A percentile compares a stretch with the other conserved stretches of the same genome.
Evolutionary conservation across 2,888 invertebrate genomes (phyloP).

Genomic region (Abrostola triplasia): DNA sequence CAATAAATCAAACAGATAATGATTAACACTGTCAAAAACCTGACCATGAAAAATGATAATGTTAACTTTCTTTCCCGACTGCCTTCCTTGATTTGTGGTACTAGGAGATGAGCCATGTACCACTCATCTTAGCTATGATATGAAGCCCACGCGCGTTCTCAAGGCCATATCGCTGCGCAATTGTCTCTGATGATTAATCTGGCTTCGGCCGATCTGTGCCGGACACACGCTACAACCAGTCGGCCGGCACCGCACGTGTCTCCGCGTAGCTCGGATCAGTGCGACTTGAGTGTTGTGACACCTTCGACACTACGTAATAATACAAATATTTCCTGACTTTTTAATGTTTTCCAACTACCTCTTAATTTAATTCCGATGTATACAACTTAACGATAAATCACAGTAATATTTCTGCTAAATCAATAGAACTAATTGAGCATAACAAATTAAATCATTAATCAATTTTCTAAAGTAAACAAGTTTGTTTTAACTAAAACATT

Average conservation of each 20-base stretch:
- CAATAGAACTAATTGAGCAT: conserved; percentile 37
- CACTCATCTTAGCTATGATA: conserved; percentile 75
- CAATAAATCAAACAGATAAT: neutral
- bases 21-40: too few relatives aligned
- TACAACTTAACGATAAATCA: conserved; percentile 10
- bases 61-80: neutral
- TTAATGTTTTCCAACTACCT: conserved; percentile 1
- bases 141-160: conserved; percentile 79
- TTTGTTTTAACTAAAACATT: conserved; percentile 58
- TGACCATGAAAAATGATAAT: too few relatives aligned
- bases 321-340: neutral
- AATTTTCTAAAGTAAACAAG: conserved; percentile 60
- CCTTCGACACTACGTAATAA: conserved; percentile 10
- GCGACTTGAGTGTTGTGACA: conserved; percentile 49
- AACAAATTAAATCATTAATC: conserved; percentile 42
- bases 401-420: conserved; percentile 14
- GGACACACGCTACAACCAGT: conserved; percentile 78
- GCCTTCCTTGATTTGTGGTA: conserved; percentile 17
- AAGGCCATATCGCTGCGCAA: conserved; percentile 84
- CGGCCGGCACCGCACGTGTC: conserved; percentile 67
- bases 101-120: conserved; percentile 71
- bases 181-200: conserved; percentile 85
- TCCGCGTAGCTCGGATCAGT: conserved; percentile 28
- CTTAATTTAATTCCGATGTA: conserved; percentile 3
- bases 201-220: conserved; percentile 76